Base-by-base conservation (phyloP, 2,797 vertebrate species). In the Epinephelus awoara region DNA sequence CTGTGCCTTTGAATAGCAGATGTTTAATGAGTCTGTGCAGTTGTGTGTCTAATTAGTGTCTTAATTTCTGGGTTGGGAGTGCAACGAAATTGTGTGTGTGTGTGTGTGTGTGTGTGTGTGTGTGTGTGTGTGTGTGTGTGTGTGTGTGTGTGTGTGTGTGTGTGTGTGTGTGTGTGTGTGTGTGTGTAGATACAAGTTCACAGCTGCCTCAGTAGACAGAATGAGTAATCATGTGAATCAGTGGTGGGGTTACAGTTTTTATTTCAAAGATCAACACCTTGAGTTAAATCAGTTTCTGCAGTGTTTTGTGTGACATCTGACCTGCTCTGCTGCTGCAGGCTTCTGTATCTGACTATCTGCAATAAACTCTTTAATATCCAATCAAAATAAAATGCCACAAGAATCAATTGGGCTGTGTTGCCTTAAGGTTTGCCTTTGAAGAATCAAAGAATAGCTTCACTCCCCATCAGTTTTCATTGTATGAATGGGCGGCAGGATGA, bases 1-100 rank as follows among this genome's bases (percentile, higher is more conserved):
- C 1, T 51, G 38, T 70, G 49, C 61, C 42, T 69, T 49, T 81
- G n/a, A 80, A 71, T 42, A 82, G 67, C 56, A 76, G 47, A 73
- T 65, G 67, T 77, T 79, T 75, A 5, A 59, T 66, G 38, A 64
- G 57, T 66, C 3, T 6, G 2, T 17, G 38, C 57, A 61, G n/a
- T 17, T 44, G 25, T 5, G 1, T 50, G 2, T 19, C 21, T 68
- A 59, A 74, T 78, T 42, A 55, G 25, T 47, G 3, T 40, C 6
- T 46, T 62, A 3, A 46, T 40, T 51, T 65, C 54, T 62, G 44
- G 5, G 29, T 25, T 76, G 34, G 38, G 46, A 50, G 42, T 19
- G 11, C 1, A 17, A 34, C 3, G 0, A 27, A 58, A 65, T 9
- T 14, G 10, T 62, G 52, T 57, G 12, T 58, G 17, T 62, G 19